phyloP scores from a whole-genome alignment of 2,113 vertebrate species.

The Elephantulus edwardii region DNA sequence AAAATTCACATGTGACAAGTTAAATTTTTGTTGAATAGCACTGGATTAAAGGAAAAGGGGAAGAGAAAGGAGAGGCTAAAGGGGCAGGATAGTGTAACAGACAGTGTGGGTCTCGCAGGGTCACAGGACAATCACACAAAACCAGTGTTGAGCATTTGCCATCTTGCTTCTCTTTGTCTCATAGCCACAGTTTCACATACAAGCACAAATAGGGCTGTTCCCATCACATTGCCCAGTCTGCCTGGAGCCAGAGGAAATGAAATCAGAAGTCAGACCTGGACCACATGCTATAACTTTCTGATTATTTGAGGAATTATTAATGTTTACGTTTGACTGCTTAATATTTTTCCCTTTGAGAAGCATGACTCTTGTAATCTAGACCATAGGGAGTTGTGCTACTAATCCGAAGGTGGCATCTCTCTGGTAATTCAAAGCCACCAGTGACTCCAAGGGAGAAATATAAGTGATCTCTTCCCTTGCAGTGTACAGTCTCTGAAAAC shows the following conservation, averaged over 20 bases:
- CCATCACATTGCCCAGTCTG: not conserved
- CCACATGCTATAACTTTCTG: not conserved
- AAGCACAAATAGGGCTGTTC: not conserved
- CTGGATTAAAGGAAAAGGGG: not conserved
- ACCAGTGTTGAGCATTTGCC: not conserved
- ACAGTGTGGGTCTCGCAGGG: accelerated
- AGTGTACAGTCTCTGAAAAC: too few relatives aligned
- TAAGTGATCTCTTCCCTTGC: too few relatives aligned
- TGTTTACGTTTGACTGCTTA: not conserved
- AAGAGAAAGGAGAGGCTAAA: not conserved
- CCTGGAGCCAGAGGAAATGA: not conserved
- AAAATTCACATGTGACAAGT: not conserved
- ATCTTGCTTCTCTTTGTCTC: too few relatives aligned
- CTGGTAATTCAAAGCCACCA: too few relatives aligned
- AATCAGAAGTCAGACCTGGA: not conserved
- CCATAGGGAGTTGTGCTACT: too few relatives aligned
- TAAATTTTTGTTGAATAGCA: not conserved
- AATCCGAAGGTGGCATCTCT: too few relatives aligned
- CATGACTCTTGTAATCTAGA: too few relatives aligned
- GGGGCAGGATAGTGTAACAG: not conserved
- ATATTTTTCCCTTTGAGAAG: too few relatives aligned
- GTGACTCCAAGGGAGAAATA: too few relatives aligned
- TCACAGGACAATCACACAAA: not conserved
- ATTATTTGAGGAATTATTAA: not conserved
- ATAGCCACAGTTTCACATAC: too few relatives aligned